Base-by-base conservation (phyloP, 2,113 vertebrate species). In the Rhadina sibilatrix region DNA sequence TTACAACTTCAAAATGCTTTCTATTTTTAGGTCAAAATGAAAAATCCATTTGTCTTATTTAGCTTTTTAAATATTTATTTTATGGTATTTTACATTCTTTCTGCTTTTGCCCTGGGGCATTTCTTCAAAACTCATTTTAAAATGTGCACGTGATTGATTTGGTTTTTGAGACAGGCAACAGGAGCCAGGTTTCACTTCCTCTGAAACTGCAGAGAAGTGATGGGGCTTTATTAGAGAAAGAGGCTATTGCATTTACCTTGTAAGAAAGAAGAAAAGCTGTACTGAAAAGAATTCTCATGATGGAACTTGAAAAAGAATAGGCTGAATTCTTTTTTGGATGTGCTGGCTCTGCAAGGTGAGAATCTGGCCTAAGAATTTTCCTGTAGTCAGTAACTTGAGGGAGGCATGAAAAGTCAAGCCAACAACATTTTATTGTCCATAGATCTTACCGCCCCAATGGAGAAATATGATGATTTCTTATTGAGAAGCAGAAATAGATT, bases 61-160 rank as follows among this genome's bases (percentile, higher is more conserved):
- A 85, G 66, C 91, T 93, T 96, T 94, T 93, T 27, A 74, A 97
- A 95, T 90, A 93, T 96, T 97, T 94, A 92, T 96, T 97, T 93
- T 40, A 64, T 66, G 22, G 54, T 89, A 57, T 89, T 97, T 97
- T 89, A 87, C 65, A 60, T 89, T 94, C 65, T 90, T 95, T 91
- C 75, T 93, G 63, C 21, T 88, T 93, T 89, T 86, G 35, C 57
- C 90, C 68, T 53, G 46, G 65, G 64, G 82, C n/a, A 88, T 88
- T 90, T 92, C 18, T 64, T 85, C 49, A 90, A 94, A 97, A 94
- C 63, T 44, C 52, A 12, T 61, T 91, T 68, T 86, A 91, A 91
- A 69, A 61, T 20, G 37, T 53, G 66, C 42, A 40, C 0, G 3
- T 71, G 85, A 93, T 88, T 69, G 93, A 96, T 95, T 96, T 84